Evolutionary conservation across 2,113 vertebrate species (phyloP).

Genomic region (Oncorhynchus gorbuscha): DNA sequence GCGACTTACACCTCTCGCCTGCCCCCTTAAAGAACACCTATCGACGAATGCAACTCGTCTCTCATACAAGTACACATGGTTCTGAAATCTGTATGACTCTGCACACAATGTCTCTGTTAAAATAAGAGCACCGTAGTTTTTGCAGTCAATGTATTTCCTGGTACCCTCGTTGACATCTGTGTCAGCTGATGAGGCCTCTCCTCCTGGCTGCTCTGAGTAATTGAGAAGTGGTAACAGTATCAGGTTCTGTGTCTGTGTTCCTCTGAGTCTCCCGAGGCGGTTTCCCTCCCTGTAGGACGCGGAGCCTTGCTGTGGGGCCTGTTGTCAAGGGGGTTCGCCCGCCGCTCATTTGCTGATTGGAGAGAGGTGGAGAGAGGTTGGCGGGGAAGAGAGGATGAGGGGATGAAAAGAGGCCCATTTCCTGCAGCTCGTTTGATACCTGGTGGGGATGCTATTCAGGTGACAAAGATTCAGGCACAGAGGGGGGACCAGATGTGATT

Average conservation of each 20-base stretch:
- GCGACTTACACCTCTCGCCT: conserved; percentile 60
- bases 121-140: neutral
- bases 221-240: conserved; percentile 74
- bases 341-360: conserved; percentile 87
- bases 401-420: conserved; percentile 87
- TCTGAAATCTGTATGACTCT: too few relatives aligned
- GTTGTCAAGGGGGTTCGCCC: conserved; percentile 58
- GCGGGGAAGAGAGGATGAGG: conserved; percentile 76
- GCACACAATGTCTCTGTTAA: too few relatives aligned
- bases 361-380: conserved; percentile 76
- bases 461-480: conserved; percentile 90
- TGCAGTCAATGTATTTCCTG: neutral
- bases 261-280: conserved; percentile 1
- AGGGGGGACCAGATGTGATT: conserved; percentile 99
- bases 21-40: conserved; percentile 54
- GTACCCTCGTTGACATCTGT: neutral
- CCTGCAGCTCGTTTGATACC: conserved; percentile 97
- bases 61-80: neutral
- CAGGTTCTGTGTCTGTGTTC: conserved; percentile 48
- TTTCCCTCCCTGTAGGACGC: conserved; percentile 16
- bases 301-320: conserved; percentile 47
- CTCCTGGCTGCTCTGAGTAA: conserved; percentile 59
- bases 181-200: conserved; percentile 9
- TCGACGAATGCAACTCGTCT: neutral
- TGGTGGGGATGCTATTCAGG: conserved; percentile 98